Evolutionary conservation across 2,888 invertebrate species (phyloP).

Genomic region (Acrocyrtus sp.): DNA sequence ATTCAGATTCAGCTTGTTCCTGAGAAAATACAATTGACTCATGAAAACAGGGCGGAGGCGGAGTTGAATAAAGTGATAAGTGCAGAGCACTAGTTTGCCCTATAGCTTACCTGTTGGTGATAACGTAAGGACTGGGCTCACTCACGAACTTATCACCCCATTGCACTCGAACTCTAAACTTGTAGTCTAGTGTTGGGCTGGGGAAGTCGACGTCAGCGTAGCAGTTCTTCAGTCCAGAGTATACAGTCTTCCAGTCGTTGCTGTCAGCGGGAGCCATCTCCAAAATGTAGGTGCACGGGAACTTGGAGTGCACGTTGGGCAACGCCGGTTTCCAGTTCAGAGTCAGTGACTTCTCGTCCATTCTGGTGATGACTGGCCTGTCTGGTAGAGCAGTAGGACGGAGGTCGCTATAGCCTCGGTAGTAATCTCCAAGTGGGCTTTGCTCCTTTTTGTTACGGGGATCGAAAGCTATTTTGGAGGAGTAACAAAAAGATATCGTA

Average conservation of each 20-base stretch:
- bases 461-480: constrained; percentile 30
- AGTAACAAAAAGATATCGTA: background rate
- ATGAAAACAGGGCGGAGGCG: background rate
- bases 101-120: constrained; percentile 73
- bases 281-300: constrained; percentile 91
- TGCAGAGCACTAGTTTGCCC: background rate
- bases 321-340: constrained; percentile 95
- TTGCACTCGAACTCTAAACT: constrained; percentile 94
- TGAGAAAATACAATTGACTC: constrained; percentile 39
- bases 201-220: constrained; percentile 89
- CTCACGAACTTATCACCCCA: constrained; percentile 92
- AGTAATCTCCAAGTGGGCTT: constrained; percentile 73
- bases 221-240: constrained; percentile 78
- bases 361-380: constrained; percentile 90
- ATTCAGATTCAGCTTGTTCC: constrained; percentile 86
- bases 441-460: constrained; percentile 59
- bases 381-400: constrained; percentile 89
- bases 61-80: background rate
- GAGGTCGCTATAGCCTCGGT: constrained; percentile 84
- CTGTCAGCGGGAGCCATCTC: constrained; percentile 80
- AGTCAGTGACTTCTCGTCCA: constrained; percentile 88
- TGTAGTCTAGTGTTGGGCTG: constrained; percentile 93
- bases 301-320: constrained; percentile 75
- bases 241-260: constrained; percentile 31
- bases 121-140: constrained; percentile 92